A percentile compares a stretch with the other conserved stretches of the same genome.
Evolutionary conservation across 1,140 invertebrate species (phyloP).

Genomic region (Ceratitis capitata): DNA sequence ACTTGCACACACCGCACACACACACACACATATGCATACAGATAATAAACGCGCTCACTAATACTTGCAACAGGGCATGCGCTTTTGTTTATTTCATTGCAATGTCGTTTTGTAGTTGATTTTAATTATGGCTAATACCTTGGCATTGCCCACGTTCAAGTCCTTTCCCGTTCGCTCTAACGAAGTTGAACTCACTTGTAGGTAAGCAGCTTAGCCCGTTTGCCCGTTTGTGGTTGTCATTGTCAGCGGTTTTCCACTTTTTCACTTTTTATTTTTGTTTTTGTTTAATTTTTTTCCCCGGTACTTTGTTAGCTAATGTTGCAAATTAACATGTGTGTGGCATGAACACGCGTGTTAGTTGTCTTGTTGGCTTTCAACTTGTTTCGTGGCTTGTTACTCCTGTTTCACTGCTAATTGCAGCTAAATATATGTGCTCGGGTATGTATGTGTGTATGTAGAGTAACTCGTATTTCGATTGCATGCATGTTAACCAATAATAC

Average conservation of each 20-base stretch:
- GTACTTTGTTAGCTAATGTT: slow-evolving; percentile 19
- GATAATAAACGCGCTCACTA: no score
- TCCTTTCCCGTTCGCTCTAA: not conserved
- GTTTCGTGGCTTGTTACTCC: not conserved
- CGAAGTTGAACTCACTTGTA: not conserved
- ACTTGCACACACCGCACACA: not conserved
- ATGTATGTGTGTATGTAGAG: no score
- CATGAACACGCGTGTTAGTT: slow-evolving; percentile 27
- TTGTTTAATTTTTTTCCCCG: not conserved
- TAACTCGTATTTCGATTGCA: no score
- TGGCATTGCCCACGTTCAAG: not conserved
- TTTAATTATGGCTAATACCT: slow-evolving; percentile 32
- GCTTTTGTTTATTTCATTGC: slow-evolving; percentile 11
- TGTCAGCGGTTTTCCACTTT: not conserved
- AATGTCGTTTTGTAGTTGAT: not conserved
- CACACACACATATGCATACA: not conserved
- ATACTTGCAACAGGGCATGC: not conserved
- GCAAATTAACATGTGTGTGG: slow-evolving; percentile 36
- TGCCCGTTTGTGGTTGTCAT: not conserved
- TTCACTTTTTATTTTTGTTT: not conserved
- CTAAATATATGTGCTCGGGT: no score
- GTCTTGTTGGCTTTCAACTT: not conserved
- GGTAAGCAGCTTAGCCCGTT: not conserved
- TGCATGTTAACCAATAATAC: not conserved
- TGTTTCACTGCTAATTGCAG: not conserved